Evolutionary conservation across 2,888 invertebrate species (phyloP).

Genomic region (Escarpia spicata): DNA sequence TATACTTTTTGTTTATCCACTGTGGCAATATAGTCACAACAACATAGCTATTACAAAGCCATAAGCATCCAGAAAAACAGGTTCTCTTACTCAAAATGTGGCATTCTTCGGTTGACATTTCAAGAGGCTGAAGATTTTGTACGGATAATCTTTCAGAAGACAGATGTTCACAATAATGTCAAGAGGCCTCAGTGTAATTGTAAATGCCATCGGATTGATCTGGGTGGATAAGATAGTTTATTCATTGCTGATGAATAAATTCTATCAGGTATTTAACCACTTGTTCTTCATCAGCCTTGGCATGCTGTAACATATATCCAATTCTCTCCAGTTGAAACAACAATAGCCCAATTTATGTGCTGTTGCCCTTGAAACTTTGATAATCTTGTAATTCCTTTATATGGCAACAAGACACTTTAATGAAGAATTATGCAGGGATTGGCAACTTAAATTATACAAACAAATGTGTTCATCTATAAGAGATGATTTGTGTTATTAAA

Average conservation of each 20-base stretch:
- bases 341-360: not conserved
- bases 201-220: not conserved
- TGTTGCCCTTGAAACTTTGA: not conserved
- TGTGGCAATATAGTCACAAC: not conserved
- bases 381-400: not conserved
- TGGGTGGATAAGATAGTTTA: not conserved
- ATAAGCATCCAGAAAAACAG: not conserved
- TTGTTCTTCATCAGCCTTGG: not conserved
- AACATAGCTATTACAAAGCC: not conserved
- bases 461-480: no score
- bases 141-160: not conserved
- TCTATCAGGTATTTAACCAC: not conserved
- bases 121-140: not conserved
- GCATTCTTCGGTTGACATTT: not conserved
- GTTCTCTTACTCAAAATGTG: not conserved
- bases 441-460: not conserved
- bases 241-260: slow-evolving; percentile 3
- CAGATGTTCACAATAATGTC: not conserved
- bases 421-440: not conserved
- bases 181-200: not conserved
- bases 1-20: not conserved
- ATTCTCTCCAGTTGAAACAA: not conserved
- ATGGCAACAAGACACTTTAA: not conserved
- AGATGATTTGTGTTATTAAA: no score
- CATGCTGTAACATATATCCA: not conserved